phyloP scores from a whole-genome alignment of 2,113 vertebrate species.

The Amblyornis subalaris region DNA sequence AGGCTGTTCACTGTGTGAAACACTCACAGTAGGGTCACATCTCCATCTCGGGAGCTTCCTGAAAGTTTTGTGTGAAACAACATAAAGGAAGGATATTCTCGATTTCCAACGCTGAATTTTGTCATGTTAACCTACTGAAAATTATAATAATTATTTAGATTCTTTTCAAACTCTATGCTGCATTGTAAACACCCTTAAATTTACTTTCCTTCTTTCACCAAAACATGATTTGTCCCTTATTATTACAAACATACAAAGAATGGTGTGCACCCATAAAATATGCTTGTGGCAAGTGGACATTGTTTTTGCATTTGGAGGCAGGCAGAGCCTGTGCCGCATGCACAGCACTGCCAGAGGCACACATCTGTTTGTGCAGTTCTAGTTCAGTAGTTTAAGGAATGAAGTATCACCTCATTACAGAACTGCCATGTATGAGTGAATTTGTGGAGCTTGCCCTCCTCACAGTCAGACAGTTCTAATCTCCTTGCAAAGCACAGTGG shows the following conservation, averaged over 20 bases:
- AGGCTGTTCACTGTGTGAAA: not conserved
- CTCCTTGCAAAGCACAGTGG: not conserved
- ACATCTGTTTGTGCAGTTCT: conserved; percentile 63
- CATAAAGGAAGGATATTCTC: not conserved
- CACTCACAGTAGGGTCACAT: not conserved
- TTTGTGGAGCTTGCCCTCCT: conserved; percentile 57
- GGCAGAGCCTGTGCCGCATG: not conserved
- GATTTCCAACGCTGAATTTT: not conserved
- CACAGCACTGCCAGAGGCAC: conserved; percentile 17
- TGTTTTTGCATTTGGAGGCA: not conserved
- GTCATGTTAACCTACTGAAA: not conserved
- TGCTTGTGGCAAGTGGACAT: not conserved
- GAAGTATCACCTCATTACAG: conserved; percentile 75
- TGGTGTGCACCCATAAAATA: not conserved
- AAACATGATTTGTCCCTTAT: not conserved
- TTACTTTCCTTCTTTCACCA: not conserved
- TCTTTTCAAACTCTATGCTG: not conserved
- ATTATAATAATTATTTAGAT: not conserved
- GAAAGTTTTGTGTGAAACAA: not conserved
- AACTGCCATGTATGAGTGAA: conserved; percentile 67
- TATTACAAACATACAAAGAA: not conserved
- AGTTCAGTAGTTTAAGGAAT: conserved; percentile 69
- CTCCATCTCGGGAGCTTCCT: not conserved
- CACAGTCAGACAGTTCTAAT: conserved; percentile 53
- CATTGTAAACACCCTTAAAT: not conserved